A percentile compares a stretch with the other conserved stretches of the same genome.
Conservation (phyloP, 2,888 invertebrate genomes). For the Helicoverpa assulta region DNA sequence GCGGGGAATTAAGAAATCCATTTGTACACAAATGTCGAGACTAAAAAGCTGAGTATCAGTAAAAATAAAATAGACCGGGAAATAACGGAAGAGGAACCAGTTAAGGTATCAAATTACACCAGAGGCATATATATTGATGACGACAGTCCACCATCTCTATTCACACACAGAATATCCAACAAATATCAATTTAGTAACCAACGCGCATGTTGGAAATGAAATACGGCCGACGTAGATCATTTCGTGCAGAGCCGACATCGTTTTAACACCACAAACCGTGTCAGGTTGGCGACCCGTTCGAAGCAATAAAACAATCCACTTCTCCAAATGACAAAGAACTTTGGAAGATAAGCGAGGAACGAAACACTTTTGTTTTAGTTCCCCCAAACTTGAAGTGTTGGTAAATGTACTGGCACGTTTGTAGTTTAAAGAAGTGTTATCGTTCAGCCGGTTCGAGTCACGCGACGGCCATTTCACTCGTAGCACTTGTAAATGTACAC, state of each 20-base stretch:
- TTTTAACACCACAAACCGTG: conserved; percentile 55
- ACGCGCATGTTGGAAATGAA: conserved; percentile 38
- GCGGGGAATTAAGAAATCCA: neutral
- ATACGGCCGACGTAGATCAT: conserved; percentile 43
- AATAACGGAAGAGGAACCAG: conserved; percentile 7
- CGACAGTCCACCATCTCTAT: conserved; percentile 31
- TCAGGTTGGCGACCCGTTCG: conserved; percentile 52
- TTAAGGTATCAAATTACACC: conserved; percentile 24
- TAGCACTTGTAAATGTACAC: conserved; percentile 23
- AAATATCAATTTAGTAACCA: conserved; percentile 52
- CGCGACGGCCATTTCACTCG: conserved; percentile 55
- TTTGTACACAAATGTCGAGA: conserved; percentile 2
- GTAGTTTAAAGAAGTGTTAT: conserved; percentile 61
- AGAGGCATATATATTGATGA: conserved; percentile 11
- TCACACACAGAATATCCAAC: conserved; percentile 36
- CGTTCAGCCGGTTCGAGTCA: conserved; percentile 55
- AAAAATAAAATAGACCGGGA: neutral
- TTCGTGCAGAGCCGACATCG: conserved; percentile 30
- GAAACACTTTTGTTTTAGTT: conserved; percentile 55
- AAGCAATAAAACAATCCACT: conserved; percentile 57
- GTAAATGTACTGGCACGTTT: conserved; percentile 57
- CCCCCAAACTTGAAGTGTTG: conserved; percentile 54
- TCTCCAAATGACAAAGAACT: conserved; percentile 56
- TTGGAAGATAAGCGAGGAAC: conserved; percentile 54
- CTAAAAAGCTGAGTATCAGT: neutral